phyloP scores from a whole-genome alignment of 2,797 vertebrate species.

The Meriones psammophilus region DNA sequence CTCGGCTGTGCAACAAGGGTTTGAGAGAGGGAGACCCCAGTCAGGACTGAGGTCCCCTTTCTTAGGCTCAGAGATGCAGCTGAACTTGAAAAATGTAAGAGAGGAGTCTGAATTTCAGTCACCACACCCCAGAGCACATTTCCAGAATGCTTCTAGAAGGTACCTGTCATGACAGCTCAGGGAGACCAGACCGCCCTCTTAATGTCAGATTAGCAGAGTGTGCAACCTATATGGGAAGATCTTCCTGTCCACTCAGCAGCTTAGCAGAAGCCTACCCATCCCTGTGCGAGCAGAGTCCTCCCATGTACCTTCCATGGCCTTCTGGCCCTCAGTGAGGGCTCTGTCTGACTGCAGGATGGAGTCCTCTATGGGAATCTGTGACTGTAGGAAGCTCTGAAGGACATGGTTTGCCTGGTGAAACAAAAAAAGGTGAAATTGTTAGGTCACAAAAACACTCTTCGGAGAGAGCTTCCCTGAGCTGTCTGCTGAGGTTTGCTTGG shows the following conservation, averaged over 20 bases:
- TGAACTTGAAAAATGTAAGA: background rate
- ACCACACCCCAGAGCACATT: background rate
- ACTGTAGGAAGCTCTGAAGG: conserved; percentile 43
- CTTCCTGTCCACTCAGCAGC: background rate
- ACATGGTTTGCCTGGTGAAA: conserved; percentile 50
- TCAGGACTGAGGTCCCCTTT: background rate
- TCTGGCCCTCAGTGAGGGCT: conserved; percentile 44
- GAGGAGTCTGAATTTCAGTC: background rate
- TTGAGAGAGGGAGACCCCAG: background rate
- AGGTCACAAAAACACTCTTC: background rate
- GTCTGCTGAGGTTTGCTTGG: background rate
- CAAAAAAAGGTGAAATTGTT: background rate
- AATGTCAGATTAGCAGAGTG: background rate
- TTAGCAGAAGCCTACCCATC: background rate
- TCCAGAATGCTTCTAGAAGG: background rate
- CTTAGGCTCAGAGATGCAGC: background rate
- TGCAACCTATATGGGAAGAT: background rate
- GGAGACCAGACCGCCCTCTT: background rate
- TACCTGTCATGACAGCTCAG: background rate
- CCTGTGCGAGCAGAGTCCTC: background rate
- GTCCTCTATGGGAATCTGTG: background rate
- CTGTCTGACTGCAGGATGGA: conserved; percentile 54
- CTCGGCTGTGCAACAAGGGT: background rate
- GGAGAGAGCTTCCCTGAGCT: background rate
- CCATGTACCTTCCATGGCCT: conserved; percentile 2